Evolutionary conservation across 2,113 vertebrate species (phyloP), one percentile per base, ranked within the genome.

Genomic region (Podocnemis expansa): DNA sequence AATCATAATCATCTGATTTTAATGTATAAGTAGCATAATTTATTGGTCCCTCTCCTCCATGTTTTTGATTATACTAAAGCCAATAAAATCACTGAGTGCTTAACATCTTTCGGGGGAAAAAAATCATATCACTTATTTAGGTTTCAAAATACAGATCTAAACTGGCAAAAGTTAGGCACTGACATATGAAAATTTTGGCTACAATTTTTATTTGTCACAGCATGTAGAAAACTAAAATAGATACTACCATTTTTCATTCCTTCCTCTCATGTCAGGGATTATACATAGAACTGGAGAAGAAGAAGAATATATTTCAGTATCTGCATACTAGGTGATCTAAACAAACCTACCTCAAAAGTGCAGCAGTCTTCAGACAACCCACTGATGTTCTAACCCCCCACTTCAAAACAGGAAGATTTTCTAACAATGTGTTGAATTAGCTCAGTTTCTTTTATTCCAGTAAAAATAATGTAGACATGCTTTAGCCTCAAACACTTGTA

Each of bases 361-460:
- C 54, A 82, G 75, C 51, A 94, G 54, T 43, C 73, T 87, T 85
- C 90, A 89, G 41, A 86, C 38, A 82, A 27, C 5, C 2, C 63
- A 88, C 9, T 88, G 45, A 19, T 91, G 93, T 92, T 94, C 85
- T 21, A 94, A 1, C 17, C 80, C 87, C n/a, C 73, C 8, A 73
- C 3, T 16, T 55, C 41, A 87, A 92, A 87, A n/a, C n/a, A n/a
- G n/a, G 9, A 91, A 90, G 0, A 31, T 89, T 96, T 95, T 95
- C 75, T 56, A 94, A 85, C 29, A 78, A 2, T 14, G 2, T 52
- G 54, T 90, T 89, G 38, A 94, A 95, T 87, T 91, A 93, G 25
- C 34, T 51, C 70, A 89, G 49, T 91, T 90, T 89, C 56, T 94
- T 94, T 67, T n/a, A 87, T 91, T 93, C 91, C 78, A 91, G 34